Evolutionary conservation across 2,888 invertebrate genomes (phyloP), one percentile per base, ranked within the genome.

Genomic region (Dendrolimus pini): DNA sequence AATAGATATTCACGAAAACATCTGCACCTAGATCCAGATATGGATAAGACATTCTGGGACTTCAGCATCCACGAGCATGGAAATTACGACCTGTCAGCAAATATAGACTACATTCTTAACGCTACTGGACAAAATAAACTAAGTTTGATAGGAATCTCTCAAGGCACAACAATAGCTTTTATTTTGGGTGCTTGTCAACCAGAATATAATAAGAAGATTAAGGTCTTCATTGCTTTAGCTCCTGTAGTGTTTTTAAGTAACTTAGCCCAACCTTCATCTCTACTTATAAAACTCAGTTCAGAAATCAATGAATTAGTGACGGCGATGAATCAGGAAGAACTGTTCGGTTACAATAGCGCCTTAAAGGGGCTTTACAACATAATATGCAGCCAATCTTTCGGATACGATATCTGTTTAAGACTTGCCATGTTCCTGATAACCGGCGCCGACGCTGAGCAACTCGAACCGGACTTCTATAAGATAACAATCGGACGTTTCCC

Each of bases 61-160:
- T 93, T 89, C 65, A 92, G 93, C 61, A 93, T 91, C 84, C 93
- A 95, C 71, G 94, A 96, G 71, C 93, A 94, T 75, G 95, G 94
- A 0, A 66, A 78, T 18, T 91, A 92, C 65, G 96, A 96, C 73
- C 65, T 95, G 1, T 93, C 95, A 0, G 92, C 94, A 0, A 93
- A 92, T 74, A 92, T 83, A 13, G 82, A 84, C 60, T 75, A 70
- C 9, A 61, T 83, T 9, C 58, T 77, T 9, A 57, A 67, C 1
- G 61, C 63, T 9, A 94, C 94, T 0, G 84, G 88, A 0, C 83
- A 91, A 53, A 60, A 82, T 7, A 79, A 91, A 56, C 61, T 96
- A 0, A 92, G 91, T 65, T 93, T 93, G 68, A 78, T 94, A 9
- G 95, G 94, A 0, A 94, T 95, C 72, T 95, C 94, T 0, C 85